These are phyloP conservation scores for Epistrophe grossulariae DNA, from an alignment of 2,888 invertebrate species.

Conservation along the genomic window DNA sequence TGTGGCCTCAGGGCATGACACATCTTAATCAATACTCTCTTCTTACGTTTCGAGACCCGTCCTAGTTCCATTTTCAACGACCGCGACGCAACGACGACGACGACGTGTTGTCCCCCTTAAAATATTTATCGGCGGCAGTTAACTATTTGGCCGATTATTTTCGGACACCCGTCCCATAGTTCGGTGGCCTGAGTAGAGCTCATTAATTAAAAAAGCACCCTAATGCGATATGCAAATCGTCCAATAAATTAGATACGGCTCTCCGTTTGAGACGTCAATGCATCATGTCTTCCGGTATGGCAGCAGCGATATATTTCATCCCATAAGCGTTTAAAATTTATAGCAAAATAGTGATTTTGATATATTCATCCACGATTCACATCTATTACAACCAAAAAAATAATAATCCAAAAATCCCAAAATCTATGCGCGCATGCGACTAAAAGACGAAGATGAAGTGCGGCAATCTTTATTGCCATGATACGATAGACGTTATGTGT, in stretches of 20 bases:
- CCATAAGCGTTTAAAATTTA: constrained; percentile 58
- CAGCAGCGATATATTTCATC: constrained; percentile 28
- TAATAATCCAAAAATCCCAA: constrained; percentile 40
- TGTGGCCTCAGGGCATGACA: constrained; percentile 62
- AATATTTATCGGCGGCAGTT: constrained; percentile 36
- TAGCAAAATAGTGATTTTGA: constrained; percentile 30
- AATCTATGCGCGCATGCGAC: constrained; percentile 36
- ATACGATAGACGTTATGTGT: constrained; percentile 72
- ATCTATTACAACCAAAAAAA: constrained; percentile 12
- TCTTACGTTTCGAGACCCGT: background rate
- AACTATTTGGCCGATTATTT: constrained; percentile 54
- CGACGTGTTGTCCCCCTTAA: constrained; percentile 7
- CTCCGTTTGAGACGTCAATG: constrained; percentile 43
- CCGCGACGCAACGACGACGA: background rate
- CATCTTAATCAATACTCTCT: constrained; percentile 66
- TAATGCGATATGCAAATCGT: constrained; percentile 73
- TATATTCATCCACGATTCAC: constrained; percentile 5
- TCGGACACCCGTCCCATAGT: constrained; percentile 56
- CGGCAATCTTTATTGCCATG: constrained; percentile 65
- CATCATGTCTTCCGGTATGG: constrained; percentile 68
- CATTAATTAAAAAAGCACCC: constrained; percentile 75
- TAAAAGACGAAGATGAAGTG: constrained; percentile 55
- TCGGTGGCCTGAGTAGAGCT: constrained; percentile 67
- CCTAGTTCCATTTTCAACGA: background rate
- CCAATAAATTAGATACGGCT: constrained; percentile 67